Evolutionary conservation across 2,113 vertebrate species (phyloP).

Genomic region (Scomber scombrus): DNA sequence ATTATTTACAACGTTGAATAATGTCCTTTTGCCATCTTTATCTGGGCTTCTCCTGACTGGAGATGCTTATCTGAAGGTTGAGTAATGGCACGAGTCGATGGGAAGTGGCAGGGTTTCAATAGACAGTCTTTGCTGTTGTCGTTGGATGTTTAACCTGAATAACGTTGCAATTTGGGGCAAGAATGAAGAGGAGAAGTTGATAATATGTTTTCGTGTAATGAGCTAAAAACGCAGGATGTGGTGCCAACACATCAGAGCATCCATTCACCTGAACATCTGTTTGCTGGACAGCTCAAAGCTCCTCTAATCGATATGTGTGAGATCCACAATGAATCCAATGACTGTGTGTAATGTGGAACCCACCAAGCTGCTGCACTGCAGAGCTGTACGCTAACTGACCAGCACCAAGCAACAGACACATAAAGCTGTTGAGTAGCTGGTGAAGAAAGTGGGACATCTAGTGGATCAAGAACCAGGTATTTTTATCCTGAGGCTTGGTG

Average conservation of each 20-base stretch:
- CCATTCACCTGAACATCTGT: neutral
- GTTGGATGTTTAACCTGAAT: constrained; percentile 44
- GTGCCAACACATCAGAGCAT: neutral
- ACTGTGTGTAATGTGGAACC: too few relatives aligned
- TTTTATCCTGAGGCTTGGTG: too few relatives aligned
- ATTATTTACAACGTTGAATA: constrained; percentile 70
- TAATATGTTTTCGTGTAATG: constrained; percentile 22
- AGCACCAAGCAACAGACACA: too few relatives aligned
- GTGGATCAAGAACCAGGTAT: too few relatives aligned
- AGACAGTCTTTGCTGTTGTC: neutral
- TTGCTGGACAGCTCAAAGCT: neutral
- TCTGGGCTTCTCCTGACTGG: constrained; percentile 42
- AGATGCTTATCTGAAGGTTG: constrained; percentile 71
- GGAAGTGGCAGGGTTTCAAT: constrained; percentile 56
- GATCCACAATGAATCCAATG: too few relatives aligned
- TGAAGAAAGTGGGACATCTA: too few relatives aligned
- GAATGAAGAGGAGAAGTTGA: constrained; percentile 29
- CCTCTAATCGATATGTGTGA: neutral
- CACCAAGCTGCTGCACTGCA: too few relatives aligned
- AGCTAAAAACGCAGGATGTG: neutral
- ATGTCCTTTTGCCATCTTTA: constrained; percentile 53
- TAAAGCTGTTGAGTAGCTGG: too few relatives aligned
- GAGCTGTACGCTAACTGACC: too few relatives aligned
- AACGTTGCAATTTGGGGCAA: constrained; percentile 8
- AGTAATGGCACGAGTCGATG: constrained; percentile 61